phyloP scores from a whole-genome alignment of 1,140 invertebrate genomes.

The Phymorhynchus buccinoides region DNA sequence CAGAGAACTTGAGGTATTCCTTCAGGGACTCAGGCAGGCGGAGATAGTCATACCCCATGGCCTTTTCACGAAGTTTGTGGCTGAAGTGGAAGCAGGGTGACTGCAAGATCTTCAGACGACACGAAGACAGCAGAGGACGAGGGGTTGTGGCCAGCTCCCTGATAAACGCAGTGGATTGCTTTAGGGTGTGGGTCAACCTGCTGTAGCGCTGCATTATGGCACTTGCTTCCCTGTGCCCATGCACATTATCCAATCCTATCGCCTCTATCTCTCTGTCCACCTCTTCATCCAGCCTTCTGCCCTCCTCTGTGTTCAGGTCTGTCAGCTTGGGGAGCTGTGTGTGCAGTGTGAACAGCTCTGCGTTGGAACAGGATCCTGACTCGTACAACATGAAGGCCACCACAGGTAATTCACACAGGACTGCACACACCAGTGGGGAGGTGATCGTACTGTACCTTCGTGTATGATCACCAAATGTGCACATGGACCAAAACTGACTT shows the following conservation, averaged over 20 bases:
- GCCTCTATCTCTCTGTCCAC: no score
- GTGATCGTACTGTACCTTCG: background rate
- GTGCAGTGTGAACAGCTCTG: background rate
- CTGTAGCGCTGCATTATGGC: background rate
- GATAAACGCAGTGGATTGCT: background rate
- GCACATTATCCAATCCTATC: background rate
- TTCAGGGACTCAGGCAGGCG: background rate
- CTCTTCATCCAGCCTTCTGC: background rate
- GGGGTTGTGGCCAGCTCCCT: background rate
- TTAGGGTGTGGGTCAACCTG: background rate
- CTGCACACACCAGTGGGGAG: constrained; percentile 1
- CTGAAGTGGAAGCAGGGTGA: background rate
- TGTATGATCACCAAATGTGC: background rate
- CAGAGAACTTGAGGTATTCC: background rate
- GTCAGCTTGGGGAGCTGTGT: background rate
- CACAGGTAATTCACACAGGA: background rate
- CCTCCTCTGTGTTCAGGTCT: background rate
- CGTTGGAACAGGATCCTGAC: background rate
- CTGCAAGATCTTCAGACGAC: constrained; percentile 29
- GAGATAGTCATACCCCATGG: background rate
- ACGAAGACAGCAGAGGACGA: constrained; percentile 6
- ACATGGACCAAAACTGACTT: background rate
- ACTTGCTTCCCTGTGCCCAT: background rate
- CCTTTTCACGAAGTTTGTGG: no score
- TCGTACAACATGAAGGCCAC: constrained; percentile 1